phyloP scores from a whole-genome alignment of 92 coral and sea anemone species.

The Parazoanthus darwini region DNA sequence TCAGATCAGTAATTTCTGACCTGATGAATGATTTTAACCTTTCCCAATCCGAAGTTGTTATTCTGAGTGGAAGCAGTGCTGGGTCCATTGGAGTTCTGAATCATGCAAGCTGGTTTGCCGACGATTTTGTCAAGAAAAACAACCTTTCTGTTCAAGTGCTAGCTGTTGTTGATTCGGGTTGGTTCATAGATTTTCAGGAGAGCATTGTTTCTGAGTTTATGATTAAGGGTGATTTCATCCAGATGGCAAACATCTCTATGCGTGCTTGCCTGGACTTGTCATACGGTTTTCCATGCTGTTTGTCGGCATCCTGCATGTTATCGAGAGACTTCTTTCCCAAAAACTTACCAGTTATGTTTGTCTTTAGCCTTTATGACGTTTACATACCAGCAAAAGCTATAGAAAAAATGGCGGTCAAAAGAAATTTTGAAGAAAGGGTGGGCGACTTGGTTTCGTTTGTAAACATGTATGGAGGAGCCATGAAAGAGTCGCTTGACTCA shows the following conservation, averaged over 20 bases:
- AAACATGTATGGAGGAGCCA: constrained; percentile 69
- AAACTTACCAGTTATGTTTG: constrained; percentile 31
- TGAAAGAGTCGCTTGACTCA: constrained; percentile 56
- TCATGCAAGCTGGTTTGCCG: constrained; percentile 51
- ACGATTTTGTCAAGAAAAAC: neutral
- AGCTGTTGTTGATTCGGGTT: constrained; percentile 55
- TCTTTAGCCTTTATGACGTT: constrained; percentile 57
- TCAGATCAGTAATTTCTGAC: constrained; percentile 46
- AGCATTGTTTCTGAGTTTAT: constrained; percentile 42
- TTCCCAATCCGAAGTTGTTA: constrained; percentile 17
- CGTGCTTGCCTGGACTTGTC: constrained; percentile 50
- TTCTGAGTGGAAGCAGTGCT: constrained; percentile 64
- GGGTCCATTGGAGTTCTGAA: constrained; percentile 61
- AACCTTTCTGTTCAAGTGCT: constrained; percentile 35
- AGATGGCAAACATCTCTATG: constrained; percentile 17
- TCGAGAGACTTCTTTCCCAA: constrained; percentile 43
- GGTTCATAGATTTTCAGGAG: constrained; percentile 66
- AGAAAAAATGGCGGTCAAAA: constrained; percentile 47
- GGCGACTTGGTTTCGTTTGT: constrained; percentile 58
- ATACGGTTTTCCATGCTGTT: constrained; percentile 52
- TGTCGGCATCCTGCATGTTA: constrained; percentile 52
- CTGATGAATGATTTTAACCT: constrained; percentile 31
- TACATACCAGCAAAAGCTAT: constrained; percentile 58
- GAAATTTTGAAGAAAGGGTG: constrained; percentile 40
- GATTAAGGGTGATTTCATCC: constrained; percentile 37